phyloP scores from a whole-genome alignment of 1,140 invertebrate species.

The Leptonema lineaticorne region DNA sequence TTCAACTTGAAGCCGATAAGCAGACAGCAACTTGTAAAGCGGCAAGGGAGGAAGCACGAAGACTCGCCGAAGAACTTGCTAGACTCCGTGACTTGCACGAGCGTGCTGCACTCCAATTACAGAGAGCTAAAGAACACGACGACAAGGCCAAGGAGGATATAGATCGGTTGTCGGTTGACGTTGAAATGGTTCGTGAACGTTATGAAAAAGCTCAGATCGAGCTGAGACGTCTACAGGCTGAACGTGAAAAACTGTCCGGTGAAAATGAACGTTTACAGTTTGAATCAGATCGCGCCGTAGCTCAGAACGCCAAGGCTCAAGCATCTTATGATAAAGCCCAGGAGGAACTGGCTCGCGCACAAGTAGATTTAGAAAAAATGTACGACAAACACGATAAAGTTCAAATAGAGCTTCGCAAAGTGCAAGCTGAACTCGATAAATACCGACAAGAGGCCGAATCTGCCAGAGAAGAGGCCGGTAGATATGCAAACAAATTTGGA shows the following conservation, averaged over 20 bases:
- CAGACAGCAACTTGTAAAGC: constrained; percentile 75
- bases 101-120: constrained; percentile 77
- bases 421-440: constrained; percentile 74
- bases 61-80: constrained; percentile 80
- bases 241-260: constrained; percentile 81
- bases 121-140: constrained; percentile 83
- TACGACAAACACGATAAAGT: constrained; percentile 87
- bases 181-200: constrained; percentile 84
- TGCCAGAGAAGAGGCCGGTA: constrained; percentile 68
- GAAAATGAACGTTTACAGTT: constrained; percentile 84
- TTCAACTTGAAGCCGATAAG: constrained; percentile 85
- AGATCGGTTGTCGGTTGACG: constrained; percentile 73
- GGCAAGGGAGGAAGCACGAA: constrained; percentile 81
- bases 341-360: constrained; percentile 82
- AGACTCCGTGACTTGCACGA: constrained; percentile 86
- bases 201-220: constrained; percentile 88
- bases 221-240: constrained; percentile 74
- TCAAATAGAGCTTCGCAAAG: constrained; percentile 77
- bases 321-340: constrained; percentile 83
- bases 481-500: constrained; percentile 72
- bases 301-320: constrained; percentile 79
- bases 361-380: constrained; percentile 86
- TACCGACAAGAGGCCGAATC: constrained; percentile 69
- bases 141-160: constrained; percentile 89
- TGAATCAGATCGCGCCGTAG: constrained; percentile 80